phyloP scores from a whole-genome alignment of 2,113 vertebrate species.

The Rhinichthys klamathensis region DNA sequence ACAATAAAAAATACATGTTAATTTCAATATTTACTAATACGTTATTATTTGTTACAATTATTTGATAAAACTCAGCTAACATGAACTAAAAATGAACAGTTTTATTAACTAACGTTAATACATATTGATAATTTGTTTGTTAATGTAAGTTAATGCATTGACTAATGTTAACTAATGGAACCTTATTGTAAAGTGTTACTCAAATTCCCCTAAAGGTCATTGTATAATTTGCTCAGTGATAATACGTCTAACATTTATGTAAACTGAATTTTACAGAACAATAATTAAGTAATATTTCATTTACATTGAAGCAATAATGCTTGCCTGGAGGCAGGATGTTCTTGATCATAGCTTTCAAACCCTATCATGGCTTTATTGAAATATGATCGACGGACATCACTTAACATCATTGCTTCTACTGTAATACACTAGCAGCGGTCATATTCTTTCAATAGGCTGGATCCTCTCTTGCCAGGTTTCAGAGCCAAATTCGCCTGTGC shows the following conservation, averaged over 20 bases:
- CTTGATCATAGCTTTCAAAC: conserved; percentile 29
- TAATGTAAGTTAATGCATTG: too few species aligned
- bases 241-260: background rate
- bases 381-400: conserved; percentile 45
- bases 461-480: conserved; percentile 52
- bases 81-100: background rate
- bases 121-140: too few species aligned
- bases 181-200: too few species aligned
- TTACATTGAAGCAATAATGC: background rate
- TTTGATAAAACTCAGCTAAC: too few species aligned
- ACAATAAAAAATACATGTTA: too few species aligned
- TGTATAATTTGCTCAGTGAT: background rate
- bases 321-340: conserved; percentile 1
- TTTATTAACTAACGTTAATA: background rate
- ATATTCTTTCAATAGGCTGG: conserved; percentile 62
- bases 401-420: conserved; percentile 47
- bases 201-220: background rate
- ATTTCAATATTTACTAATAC: too few species aligned
- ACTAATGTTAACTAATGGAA: too few species aligned
- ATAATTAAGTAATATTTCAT: background rate
- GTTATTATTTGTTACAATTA: too few species aligned
- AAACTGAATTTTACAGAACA: too few species aligned
- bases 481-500: conserved; percentile 59
- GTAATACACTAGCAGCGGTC: conserved; percentile 50
- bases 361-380: conserved; percentile 20